Evolutionary conservation across 2,888 invertebrate genomes (phyloP), one percentile per base, ranked within the genome.

Genomic region (Macaria liturata): DNA sequence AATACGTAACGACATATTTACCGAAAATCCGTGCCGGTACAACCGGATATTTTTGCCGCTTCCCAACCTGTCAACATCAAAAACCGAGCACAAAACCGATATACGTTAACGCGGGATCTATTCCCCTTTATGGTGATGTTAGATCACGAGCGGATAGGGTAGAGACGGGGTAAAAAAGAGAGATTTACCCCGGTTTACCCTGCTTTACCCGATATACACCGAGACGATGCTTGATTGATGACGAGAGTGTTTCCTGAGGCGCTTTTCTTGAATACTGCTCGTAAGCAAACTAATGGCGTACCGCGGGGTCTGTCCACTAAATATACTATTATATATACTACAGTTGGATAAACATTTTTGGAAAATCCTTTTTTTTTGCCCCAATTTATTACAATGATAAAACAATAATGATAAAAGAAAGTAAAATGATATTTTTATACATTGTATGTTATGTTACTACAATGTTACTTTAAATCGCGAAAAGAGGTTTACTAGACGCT

Each of bases 171-270:
- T 76, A 74, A 80, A 82, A 80, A 80, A 78, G 79, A 79, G 74
- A 76, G 80, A 80, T 82, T 81, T 78, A 72, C 78, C 69, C 73
- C 32, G 59, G 58, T 70, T 43, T 30, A 45, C 37, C 37, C n/a
- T 37, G 50, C 31, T 44, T 51, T 51, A 51, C 45, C 50, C 42
- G 42, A 42, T 42, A 69, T 54, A 9, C 31, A 37, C n/a, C n/a
- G 50, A 75, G 74, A 68, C 71, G 76, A 64, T 30, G 30, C 49
- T 75, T 81, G 81, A 82, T 82, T 81, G 81, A 82, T 82, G 80
- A 76, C 75, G 43, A 37, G 37, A 7, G 49, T 52, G 55, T 51
- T 56, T 46, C 56, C 52, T 8, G 9, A 42, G 6, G 42, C 9
- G 42, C 9, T 4, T 8, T 42, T 42, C 42, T 9, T 5, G 9